Conservation (phyloP, 1,140 invertebrate genomes). For the Penaeus indicus region DNA sequence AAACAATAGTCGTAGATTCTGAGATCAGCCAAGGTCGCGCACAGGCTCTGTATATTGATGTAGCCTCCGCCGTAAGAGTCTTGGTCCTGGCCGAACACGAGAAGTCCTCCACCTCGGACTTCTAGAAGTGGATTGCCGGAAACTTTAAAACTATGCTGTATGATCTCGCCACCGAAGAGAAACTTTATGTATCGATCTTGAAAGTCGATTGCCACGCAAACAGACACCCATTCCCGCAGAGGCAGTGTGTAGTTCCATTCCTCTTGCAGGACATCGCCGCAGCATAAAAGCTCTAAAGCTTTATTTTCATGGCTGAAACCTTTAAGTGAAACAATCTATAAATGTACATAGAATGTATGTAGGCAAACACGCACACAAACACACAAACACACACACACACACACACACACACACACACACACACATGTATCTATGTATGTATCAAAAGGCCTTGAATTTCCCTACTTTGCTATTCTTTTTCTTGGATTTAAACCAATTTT, state of each 20-base stretch:
- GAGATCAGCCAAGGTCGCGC: background rate
- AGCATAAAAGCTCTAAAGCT: background rate
- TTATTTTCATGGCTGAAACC: background rate
- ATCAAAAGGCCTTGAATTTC: no score
- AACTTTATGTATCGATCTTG: background rate
- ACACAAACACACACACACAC: no score
- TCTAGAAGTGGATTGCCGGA: background rate
- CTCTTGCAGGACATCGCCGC: background rate
- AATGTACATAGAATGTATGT: no score
- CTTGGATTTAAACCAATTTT: no score
- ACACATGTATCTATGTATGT: no score
- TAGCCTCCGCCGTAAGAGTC: background rate
- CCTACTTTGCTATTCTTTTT: no score
- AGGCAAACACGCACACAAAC: no score
- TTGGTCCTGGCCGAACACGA: background rate
- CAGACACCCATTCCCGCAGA: background rate
- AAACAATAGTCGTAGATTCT: constrained; percentile 1
- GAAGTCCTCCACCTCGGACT: background rate
- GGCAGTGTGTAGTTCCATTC: background rate
- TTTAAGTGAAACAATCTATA: background rate
- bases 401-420: no score
- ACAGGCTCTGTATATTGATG: background rate
- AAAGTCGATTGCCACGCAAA: background rate
- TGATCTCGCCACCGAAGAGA: background rate
- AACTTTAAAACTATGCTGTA: background rate